Base-by-base conservation (phyloP, 2,113 vertebrate genomes). In the Ciconia maguari region DNA sequence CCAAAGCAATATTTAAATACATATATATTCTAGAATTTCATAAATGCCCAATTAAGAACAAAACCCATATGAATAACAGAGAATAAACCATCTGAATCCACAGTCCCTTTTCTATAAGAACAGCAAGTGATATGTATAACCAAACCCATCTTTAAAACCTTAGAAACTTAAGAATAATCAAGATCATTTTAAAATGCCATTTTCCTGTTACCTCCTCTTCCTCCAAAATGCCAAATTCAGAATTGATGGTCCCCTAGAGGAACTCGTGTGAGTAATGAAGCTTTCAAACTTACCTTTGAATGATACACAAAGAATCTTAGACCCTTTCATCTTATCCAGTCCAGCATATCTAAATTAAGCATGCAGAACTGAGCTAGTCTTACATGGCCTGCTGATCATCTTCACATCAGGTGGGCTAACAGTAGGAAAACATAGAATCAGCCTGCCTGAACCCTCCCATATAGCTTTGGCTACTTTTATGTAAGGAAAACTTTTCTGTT, bases 251-350 rank as follows among this genome's bases (percentile, higher is more conserved):
- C 12, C 54, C 74, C 78, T 84, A 84, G 75, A 84, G 18, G 61
- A 94, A 90, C 41, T 90, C 34, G 41, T 64, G 36, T 87, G 58
- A 96, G 51, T 74, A 89, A 91, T 41, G 61, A 93, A 94, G 54
- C 60, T 46, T 92, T 75, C 55, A 87, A 82, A 51, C 26, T 62
- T 85, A 84, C 19, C 46, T 96, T 82, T 71, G 71, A 94, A 80
- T 42, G 25, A 83, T 83, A 93, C 80, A 80, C 22, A 68, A 81
- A 93, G 74, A 85, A 27, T 75, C 34, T 83, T 49, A 62, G 44
- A 74, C 66, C 0, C 7, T 92, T 94, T 91, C 41, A 70, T 84
- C 34, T 83, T 81, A 71, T 12, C 12, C n/a, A 51, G 36, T 76
- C 38, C 29, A 94, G 71, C 27, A 49, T 41, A 79, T 20, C 51